Evolutionary conservation across 2,888 invertebrate species (phyloP), one percentile per base, ranked within the genome.

Genomic region (Cremastinae sp.): DNA sequence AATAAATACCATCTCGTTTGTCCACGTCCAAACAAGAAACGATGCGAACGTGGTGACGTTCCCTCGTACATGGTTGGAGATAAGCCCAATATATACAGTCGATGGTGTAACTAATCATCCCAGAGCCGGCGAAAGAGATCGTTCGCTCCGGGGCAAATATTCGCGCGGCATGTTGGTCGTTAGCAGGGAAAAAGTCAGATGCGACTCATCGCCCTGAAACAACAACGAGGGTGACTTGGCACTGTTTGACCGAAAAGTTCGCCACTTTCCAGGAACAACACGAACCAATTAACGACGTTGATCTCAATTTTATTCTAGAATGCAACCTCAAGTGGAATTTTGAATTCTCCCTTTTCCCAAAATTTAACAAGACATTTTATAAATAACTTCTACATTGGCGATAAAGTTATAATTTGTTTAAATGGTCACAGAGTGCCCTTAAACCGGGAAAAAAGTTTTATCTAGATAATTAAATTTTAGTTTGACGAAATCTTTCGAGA

Each of bases 231-330:
- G 84, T 80, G 80, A 75, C 80, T 78, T 78, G 77, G 74, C 76
- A 79, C 79, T 85, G 82, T 85, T 84, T 84, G 81, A 81, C 79
- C 81, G 22, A 14, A 47, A 58, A 18, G 69, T 65, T 56, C 53
- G 81, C 85, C 85, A 87, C 85, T 87, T 82, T 82, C 84, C 75
- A 86, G 80, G 82, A 84, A 87, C 86, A 86, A 87, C 85, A 87
- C 74, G 81, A 79, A 80, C 82, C 83, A 86, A 87, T 87, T 86
- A 87, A 84, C 83, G 80, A 78, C 76, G 82, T 81, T 84, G 82
- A 85, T 85, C 82, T 84, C 83, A 84, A 85, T 83, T 86, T 83
- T 36, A 74, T 73, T 62, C 62, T 5, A 28, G 2, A 41, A 9
- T 5, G 41, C 12, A 41, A 41, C 41, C 41, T 41, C 2, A 9